Percentiles rank a stretch among this genome's conserved stretches.
Conservation (phyloP, 2,113 vertebrate species). For the Charadrius vociferus region DNA sequence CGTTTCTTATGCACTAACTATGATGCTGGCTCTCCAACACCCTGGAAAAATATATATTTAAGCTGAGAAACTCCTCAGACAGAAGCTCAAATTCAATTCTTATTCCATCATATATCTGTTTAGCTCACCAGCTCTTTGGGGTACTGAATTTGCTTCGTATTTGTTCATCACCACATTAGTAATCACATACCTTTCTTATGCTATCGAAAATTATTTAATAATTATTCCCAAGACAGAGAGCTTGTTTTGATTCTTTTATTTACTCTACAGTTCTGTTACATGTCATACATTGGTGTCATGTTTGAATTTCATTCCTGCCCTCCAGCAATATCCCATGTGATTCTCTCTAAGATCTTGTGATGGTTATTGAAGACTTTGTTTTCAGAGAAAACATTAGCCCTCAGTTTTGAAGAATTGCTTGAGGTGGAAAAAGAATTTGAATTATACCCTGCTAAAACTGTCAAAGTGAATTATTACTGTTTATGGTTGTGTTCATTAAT, state of each 20-base stretch:
- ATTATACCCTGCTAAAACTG: slow-evolving; percentile 45
- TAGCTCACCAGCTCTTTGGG: neutral
- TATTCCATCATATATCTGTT: neutral
- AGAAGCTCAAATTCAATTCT: neutral
- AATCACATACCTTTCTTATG: neutral
- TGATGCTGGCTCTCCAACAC: neutral
- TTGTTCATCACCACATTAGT: neutral
- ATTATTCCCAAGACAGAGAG: neutral
- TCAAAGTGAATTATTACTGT: slow-evolving; percentile 56
- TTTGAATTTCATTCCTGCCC: slow-evolving; percentile 44
- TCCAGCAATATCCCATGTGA: slow-evolving; percentile 37
- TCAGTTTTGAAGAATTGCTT: slow-evolving; percentile 30
- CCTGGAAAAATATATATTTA: neutral
- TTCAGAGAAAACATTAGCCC: slow-evolving; percentile 56
- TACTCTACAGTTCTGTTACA: slow-evolving; percentile 14
- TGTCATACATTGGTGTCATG: slow-evolving; percentile 7
- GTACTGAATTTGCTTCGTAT: neutral
- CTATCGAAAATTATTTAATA: slow-evolving; percentile 10
- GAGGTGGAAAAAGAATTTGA: slow-evolving; percentile 43
- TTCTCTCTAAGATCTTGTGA: slow-evolving; percentile 43
- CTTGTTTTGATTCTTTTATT: slow-evolving; percentile 12
- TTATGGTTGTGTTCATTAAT: slow-evolving; percentile 43
- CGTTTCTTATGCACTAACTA: neutral
- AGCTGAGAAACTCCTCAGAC: neutral
- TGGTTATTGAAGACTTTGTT: slow-evolving; percentile 58